Percentiles rank a stretch among this genome's conserved stretches.
Evolutionary conservation across 2,113 vertebrate species (phyloP).

Genomic region (Crypturellus undulatus): DNA sequence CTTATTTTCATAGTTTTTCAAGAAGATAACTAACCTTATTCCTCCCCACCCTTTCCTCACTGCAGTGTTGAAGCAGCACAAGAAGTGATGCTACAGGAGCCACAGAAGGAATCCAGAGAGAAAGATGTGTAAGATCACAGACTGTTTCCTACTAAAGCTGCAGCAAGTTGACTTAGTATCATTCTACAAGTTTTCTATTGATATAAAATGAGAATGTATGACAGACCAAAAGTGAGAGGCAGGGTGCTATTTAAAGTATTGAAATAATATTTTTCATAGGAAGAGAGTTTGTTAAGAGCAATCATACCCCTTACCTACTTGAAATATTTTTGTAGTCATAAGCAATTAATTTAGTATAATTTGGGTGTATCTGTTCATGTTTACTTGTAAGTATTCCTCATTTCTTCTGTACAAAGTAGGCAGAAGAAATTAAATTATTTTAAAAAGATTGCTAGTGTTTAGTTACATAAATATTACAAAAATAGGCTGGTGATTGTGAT

Average conservation of each 20-base stretch:
- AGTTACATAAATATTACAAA: background rate
- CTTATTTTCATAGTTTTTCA: background rate
- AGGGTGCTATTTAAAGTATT: background rate
- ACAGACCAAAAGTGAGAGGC: background rate
- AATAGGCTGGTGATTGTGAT: background rate
- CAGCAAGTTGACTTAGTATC: background rate
- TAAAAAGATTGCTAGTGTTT: background rate
- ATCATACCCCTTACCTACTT: background rate
- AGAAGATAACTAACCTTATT: background rate
- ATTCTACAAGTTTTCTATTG: background rate
- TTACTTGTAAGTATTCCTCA: background rate
- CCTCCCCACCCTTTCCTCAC: background rate
- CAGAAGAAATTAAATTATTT: background rate
- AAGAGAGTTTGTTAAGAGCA: background rate
- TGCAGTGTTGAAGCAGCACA: conserved; percentile 48
- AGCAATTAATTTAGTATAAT: background rate
- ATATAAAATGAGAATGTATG: background rate
- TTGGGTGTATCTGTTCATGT: background rate
- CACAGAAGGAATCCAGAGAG: conserved; percentile 51
- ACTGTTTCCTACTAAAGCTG: background rate
- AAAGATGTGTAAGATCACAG: conserved; percentile 66
- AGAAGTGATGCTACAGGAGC: background rate
- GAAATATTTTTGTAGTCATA: background rate
- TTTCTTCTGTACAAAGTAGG: background rate
- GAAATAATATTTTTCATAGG: background rate